Percentiles rank a stretch among this genome's conserved stretches.
These are phyloP conservation scores for Notospermus geniculatus DNA, from an alignment of 1,140 invertebrate species.

Conservation along the genomic window DNA sequence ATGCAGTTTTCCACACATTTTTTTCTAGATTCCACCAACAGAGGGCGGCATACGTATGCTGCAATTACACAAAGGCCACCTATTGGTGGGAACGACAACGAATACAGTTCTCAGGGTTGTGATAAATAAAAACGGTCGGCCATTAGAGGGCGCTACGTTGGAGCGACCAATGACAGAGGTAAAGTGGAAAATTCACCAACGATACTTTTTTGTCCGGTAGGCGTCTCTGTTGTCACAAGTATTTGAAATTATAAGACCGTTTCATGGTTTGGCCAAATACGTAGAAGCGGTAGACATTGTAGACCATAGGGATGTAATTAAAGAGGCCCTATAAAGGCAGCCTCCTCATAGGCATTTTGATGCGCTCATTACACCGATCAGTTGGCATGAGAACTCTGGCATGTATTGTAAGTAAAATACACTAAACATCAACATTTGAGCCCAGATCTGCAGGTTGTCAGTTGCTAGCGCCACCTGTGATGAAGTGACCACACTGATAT, in stretches of 20 bases:
- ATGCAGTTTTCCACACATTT: not conserved
- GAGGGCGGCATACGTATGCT: constrained; percentile 43
- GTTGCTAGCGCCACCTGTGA: no score
- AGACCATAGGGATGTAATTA: no score
- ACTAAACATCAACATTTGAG: no score
- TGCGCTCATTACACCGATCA: no score
- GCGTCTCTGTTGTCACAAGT: not conserved
- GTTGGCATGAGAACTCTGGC: no score
- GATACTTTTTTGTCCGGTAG: not conserved
- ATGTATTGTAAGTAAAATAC: no score
- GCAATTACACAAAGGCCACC: constrained; percentile 22
- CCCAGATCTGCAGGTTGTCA: no score
- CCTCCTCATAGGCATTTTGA: no score
- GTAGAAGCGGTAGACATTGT: no score
- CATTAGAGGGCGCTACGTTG: constrained; percentile 28
- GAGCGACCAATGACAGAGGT: constrained; percentile 45
- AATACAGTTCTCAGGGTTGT: constrained; percentile 36
- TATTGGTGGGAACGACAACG: constrained; percentile 45
- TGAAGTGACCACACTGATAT: no score
- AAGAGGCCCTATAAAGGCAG: no score
- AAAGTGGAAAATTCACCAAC: not conserved
- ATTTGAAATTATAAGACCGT: not conserved
- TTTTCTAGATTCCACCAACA: constrained; percentile 34
- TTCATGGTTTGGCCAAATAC: not conserved
- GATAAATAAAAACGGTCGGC: constrained; percentile 19